Conservation (phyloP, 2,888 invertebrate species). For the Lysandra bellargus region DNA sequence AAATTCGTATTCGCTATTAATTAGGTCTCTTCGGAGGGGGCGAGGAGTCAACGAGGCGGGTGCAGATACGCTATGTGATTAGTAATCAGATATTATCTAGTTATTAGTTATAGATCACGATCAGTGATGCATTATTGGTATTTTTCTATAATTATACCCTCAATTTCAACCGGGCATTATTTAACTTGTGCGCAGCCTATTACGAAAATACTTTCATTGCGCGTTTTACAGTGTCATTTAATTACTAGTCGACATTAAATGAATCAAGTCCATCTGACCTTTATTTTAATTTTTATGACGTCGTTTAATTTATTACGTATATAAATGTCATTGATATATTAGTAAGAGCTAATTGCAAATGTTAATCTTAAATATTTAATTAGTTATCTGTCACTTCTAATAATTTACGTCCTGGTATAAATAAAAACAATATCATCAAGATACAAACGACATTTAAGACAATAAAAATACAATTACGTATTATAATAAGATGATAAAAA, state of each 20-base stretch:
- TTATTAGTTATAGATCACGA: too few species aligned
- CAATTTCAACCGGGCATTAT: not conserved
- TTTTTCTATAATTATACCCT: not conserved
- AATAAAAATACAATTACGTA: not conserved
- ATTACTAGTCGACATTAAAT: not conserved
- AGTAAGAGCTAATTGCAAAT: constrained; percentile 10
- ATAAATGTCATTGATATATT: not conserved
- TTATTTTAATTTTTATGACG: not conserved
- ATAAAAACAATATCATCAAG: not conserved
- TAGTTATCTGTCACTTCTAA: not conserved
- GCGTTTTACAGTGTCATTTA: not conserved
- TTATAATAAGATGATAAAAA: not conserved
- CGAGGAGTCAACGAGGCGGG: too few species aligned
- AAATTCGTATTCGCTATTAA: too few species aligned
- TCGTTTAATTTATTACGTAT: not conserved
- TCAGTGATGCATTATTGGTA: too few species aligned
- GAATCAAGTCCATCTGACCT: not conserved
- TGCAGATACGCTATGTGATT: too few species aligned
- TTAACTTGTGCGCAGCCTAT: not conserved
- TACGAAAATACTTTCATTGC: not conserved
- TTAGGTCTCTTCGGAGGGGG: too few species aligned
- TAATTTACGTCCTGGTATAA: constrained; percentile 2
- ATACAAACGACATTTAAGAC: not conserved
- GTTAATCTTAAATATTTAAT: constrained; percentile 4
- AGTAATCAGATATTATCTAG: too few species aligned